Base-by-base conservation (phyloP, 1,140 invertebrate species). In the Acromyrmex heyeri region DNA sequence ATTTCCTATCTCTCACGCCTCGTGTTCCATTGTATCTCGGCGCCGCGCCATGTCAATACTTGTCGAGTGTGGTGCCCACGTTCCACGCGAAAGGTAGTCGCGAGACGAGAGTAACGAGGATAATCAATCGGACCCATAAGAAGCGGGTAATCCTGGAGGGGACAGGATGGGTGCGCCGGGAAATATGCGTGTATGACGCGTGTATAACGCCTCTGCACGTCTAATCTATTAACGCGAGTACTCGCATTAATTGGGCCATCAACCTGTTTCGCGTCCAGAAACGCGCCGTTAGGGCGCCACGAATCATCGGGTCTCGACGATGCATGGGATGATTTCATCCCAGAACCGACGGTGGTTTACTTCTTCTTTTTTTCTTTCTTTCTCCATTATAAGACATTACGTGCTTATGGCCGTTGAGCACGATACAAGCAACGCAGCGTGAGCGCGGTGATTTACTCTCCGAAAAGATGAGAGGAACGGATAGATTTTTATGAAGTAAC, bases 91-190 rank as follows among this genome's bases (percentile, higher is more conserved):
- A 65, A 65, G 76, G 76, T 78, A 78, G 76, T 62, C 34, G 48
- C 44, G 44, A 8, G 14, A 86, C 4, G 30, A 8, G 14, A 64
- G 77, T 86, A 88, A 88, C 81, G 67, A 86, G 73, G 73, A 91
- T 91, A 91, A 91, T 91, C 87, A 91, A 87, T 91, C 78, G 86
- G 34, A 38, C 8, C 44, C 90, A 88, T 91, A 87, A 88, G 90
- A 91, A 69, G 90, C 62, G 3, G 48, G 55, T 21, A 24, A 53
- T 87, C 82, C 65, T 86, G 87, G 73, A 67, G 64, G 65, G 79
- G 85, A 89, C 90, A 91, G 88, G 91, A 91, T 91, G 91, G 91
- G 91, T 86, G 91, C 77, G 90, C 75, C 91, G 61, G 88, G 65
- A 90, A 91, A 90, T 91, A 89, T 88, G 78, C 77, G 24, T 72